A percentile compares a stretch with the other conserved stretches of the same genome.
phyloP scores from a whole-genome alignment of 2,888 invertebrate species.

The Thecocarcelia acutangulata region DNA sequence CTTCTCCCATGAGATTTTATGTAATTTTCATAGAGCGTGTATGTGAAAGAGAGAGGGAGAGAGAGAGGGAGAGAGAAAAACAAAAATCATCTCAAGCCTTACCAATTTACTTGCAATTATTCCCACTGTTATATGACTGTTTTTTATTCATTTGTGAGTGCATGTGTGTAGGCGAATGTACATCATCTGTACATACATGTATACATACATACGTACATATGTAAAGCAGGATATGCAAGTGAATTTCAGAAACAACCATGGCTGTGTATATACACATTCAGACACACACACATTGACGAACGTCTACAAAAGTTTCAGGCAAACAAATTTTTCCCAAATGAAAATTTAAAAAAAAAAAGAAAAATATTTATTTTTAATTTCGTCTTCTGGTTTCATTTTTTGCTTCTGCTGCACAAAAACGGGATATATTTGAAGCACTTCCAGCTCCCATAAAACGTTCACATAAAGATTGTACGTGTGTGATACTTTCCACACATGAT shows the following conservation, averaged over 20 bases:
- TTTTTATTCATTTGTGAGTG: neutral
- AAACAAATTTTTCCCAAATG: constrained; percentile 25
- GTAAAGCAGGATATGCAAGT: neutral
- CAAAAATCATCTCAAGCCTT: neutral
- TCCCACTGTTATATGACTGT: constrained; percentile 9
- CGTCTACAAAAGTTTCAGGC: constrained; percentile 17
- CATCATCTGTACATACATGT: neutral
- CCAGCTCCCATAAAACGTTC: constrained; percentile 60
- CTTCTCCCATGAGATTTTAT: neutral
- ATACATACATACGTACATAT: neutral
- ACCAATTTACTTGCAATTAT: constrained; percentile 18
- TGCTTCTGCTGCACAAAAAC: constrained; percentile 32
- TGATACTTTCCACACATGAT: constrained; percentile 47
- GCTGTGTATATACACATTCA: neutral
- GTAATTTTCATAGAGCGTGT: constrained; percentile 7
- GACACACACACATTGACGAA: neutral
- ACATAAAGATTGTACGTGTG: constrained; percentile 42
- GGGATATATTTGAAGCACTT: constrained; percentile 53
- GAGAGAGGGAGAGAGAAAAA: neutral
- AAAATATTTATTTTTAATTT: constrained; percentile 64
- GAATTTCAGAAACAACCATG: neutral
- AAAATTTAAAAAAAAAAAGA: constrained; percentile 25
- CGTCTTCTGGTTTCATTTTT: constrained; percentile 26
- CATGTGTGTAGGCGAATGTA: too few relatives aligned
- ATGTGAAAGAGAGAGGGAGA: too few relatives aligned